Conservation (phyloP, 2,113 vertebrate species). For the Aspiorhynchus laticeps region DNA sequence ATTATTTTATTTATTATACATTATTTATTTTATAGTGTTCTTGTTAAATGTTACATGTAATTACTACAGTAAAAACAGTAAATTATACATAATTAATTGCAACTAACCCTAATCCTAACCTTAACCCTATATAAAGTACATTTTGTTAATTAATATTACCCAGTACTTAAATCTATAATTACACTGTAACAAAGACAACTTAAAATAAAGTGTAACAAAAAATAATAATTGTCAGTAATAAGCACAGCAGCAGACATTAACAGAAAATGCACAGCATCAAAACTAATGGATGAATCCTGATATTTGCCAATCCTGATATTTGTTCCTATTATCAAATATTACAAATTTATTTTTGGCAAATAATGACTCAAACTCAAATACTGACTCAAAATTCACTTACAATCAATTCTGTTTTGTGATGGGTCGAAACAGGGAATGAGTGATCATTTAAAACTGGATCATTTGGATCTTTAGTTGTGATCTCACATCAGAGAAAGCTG, state of each 20-base stretch:
- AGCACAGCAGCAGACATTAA: not conserved
- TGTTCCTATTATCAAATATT: not conserved
- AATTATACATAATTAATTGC: not conserved
- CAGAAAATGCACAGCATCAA: not conserved
- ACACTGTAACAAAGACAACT: not conserved
- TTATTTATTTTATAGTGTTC: not conserved
- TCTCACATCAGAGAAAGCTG: not conserved
- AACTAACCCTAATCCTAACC: not conserved
- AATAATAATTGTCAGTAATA: not conserved
- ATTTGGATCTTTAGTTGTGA: not conserved
- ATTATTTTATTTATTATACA: not conserved
- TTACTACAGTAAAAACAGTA: not conserved
- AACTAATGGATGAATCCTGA: not conserved
- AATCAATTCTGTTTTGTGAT: not conserved
- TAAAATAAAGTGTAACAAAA: constrained; percentile 1
- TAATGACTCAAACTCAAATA: not conserved
- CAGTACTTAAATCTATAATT: not conserved
- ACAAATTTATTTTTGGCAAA: not conserved
- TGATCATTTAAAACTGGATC: not conserved
- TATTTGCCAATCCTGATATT: not conserved
- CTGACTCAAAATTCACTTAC: not conserved
- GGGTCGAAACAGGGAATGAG: not conserved
- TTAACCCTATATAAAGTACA: not conserved
- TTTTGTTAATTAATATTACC: not conserved
- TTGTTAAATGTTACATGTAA: not conserved